These are phyloP conservation scores for Nasonia vitripennis DNA, from an alignment of 1,140 invertebrate genomes.

Conservation along the genomic window DNA sequence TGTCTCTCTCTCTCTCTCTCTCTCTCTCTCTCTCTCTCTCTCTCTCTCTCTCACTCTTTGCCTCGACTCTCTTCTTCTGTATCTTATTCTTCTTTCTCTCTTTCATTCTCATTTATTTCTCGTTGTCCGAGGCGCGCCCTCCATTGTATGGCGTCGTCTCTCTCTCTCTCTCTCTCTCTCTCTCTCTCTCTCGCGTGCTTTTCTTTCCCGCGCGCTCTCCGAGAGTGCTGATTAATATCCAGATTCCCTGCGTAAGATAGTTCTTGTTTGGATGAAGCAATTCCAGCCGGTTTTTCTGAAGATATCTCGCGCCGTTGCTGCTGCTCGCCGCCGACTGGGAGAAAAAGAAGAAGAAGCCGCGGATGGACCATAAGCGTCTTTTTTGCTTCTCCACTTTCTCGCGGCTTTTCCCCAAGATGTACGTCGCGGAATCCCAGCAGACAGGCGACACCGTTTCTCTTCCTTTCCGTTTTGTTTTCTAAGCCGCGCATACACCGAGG, in stretches of 20 bases:
- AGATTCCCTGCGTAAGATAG: slow-evolving; percentile 65
- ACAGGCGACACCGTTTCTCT: not conserved
- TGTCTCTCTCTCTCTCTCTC: slow-evolving; percentile 20
- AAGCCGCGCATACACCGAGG: not conserved
- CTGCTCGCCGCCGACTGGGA: not conserved
- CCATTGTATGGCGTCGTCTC: slow-evolving; percentile 43
- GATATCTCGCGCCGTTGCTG: slow-evolving; percentile 25
- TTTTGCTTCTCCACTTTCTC: slow-evolving; percentile 1
- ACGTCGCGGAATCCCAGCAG: not conserved
- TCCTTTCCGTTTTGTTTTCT: slow-evolving; percentile 15
- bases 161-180: slow-evolving; percentile 35
- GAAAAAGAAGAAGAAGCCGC: slow-evolving; percentile 2
- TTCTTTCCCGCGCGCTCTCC: slow-evolving; percentile 55
- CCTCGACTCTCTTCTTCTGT: slow-evolving; percentile 1
- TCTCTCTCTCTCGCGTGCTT: slow-evolving; percentile 48
- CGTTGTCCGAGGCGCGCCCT: slow-evolving; percentile 13
- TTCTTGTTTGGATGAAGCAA: slow-evolving; percentile 71
- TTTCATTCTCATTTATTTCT: slow-evolving; percentile 56
- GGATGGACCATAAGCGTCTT: not conserved
- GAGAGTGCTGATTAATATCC: slow-evolving; percentile 66
- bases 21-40: slow-evolving; percentile 30
- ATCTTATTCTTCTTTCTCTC: not conserved
- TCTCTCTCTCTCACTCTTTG: slow-evolving; percentile 13
- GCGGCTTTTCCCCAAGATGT: not conserved
- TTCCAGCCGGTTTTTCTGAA: slow-evolving; percentile 67